Base-by-base conservation (phyloP, 2,113 vertebrate genomes). In the Ariopsis seemanni region DNA sequence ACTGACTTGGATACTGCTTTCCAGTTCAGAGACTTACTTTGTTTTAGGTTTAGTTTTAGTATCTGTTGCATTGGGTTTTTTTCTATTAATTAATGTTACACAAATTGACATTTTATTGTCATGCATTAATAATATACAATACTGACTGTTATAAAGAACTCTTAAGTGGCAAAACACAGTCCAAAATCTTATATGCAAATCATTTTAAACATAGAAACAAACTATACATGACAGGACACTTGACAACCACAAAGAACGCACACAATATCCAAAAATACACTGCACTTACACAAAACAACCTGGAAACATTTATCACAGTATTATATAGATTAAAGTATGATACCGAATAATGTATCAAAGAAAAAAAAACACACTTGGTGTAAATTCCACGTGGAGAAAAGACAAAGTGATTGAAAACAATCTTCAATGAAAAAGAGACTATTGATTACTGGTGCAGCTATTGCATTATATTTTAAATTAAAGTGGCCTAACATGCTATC, bases 161-260 rank as follows among this genome's bases (percentile, higher is more conserved):
- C 77, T 82, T 78, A 83, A 60, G 25, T 69, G 48, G 69, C 63
- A 88, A 83, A 90, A 86, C 53, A 86, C 84, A 84, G 62, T 82
- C 79, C 57, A 83, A 83, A 79, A 84, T 84, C 20, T 34, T 88
- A 71, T 65, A 87, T 84, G 86, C 84, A 83, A 60, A 81, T 8
- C 30, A 82, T 62, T 87, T 74, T 53, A 69, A 77, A 85, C 87
- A 84, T 34, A 63, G 82, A 86, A 86, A 90, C 82, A 86, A 74
- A 78, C 72, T 18, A 55, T 86, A 88, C 85, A 83, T 48, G 85
- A 84, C 80, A 85, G 58, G 85, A 89, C 87, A 83, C 27, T 87
- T 84, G 82, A 84, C 67, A 79, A 89, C 75, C 60, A 89, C 83
- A 18, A 84, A 53, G 30, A 85, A 85, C 65, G 30, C 30, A 14